Base-by-base conservation (phyloP, 1,140 invertebrate genomes). In the Trypoxylus dichotomus region DNA sequence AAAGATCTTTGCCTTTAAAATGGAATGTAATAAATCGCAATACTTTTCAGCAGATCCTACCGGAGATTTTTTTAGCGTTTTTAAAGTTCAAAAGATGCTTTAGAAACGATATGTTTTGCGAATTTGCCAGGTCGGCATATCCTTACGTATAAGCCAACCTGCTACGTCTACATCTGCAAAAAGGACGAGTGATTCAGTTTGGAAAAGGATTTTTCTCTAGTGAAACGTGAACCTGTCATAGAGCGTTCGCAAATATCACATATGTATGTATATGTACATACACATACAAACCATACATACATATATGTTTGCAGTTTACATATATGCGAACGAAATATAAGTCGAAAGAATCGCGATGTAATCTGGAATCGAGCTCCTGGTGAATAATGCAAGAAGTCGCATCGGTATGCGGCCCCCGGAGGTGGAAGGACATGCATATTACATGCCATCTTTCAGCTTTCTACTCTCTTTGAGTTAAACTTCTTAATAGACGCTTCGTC, bases 261-360 rank as follows among this genome's bases (percentile, higher is more conserved):
- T 68, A 27, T 68, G 13, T 25, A 68, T 68, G 3, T 29, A 68
- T 29, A 27, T 68, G 5, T 68, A 68, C 25, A 27, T 10, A 29
- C 15, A 68, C 24, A 11, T 68, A 29, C 24, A 68, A 3, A 68
- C 60, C n/a, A 68, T 13, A 13, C 58, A 60, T 76, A 79, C 43
- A 25, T 76, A 72, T 79, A 79, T 76, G 72, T 76, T 76, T 79
- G 68, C 24, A 68, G 21, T 68, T 68, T 19, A n/a, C 47, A 15
- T 68, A 68, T 29, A 68, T 29, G 19, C 60, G 60, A 24, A 41
- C 63, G 58, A 76, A 80, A 78, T 80, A 80, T 79, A 80, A 80
- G 79, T 80, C 79, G 78, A 80, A 80, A 80, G 79, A 80, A 80
- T 79, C 79, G 79, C 60, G 78, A 79, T 77, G 79, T 80, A 80